Conservation (phyloP, 1,140 invertebrate genomes). For the Calycopis cecrops region DNA sequence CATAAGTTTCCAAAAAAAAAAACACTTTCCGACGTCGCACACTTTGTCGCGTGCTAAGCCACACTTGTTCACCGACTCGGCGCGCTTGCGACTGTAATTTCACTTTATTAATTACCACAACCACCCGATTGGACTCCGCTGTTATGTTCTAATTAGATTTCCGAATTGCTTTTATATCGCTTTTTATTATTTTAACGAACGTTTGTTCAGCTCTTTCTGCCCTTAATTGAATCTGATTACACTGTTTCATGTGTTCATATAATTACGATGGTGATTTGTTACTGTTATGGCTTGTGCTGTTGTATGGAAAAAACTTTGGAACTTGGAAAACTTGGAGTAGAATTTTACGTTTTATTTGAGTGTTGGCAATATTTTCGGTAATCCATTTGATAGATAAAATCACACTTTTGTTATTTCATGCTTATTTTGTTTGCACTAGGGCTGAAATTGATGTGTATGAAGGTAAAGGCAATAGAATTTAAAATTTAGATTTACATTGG, state of each 20-base stretch:
- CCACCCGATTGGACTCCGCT: constrained; percentile 28
- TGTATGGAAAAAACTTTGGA: no score
- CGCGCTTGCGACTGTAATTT: constrained; percentile 25
- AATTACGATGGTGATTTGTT: constrained; percentile 5
- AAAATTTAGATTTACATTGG: no score
- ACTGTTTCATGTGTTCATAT: not conserved
- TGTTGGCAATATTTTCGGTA: no score
- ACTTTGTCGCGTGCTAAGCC: constrained; percentile 12
- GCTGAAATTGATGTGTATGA: no score
- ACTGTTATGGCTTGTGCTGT: constrained; percentile 5
- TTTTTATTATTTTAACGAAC: constrained; percentile 14
- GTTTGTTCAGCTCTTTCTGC: constrained; percentile 8
- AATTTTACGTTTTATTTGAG: no score
- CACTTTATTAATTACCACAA: constrained; percentile 42
- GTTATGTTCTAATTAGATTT: constrained; percentile 43
- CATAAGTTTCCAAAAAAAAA: no score
- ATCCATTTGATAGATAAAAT: no score
- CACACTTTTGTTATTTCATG: no score
- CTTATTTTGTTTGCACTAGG: no score
- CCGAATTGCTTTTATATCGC: constrained; percentile 30
- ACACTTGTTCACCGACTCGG: not conserved
- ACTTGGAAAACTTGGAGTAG: no score
- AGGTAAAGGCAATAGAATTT: no score
- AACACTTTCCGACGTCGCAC: not conserved
- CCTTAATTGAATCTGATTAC: constrained; percentile 8